A percentile compares a stretch with the other conserved stretches of the same genome.
phyloP scores from a whole-genome alignment of 2,797 vertebrate genomes.

The Enteromius thamalakanensis region DNA sequence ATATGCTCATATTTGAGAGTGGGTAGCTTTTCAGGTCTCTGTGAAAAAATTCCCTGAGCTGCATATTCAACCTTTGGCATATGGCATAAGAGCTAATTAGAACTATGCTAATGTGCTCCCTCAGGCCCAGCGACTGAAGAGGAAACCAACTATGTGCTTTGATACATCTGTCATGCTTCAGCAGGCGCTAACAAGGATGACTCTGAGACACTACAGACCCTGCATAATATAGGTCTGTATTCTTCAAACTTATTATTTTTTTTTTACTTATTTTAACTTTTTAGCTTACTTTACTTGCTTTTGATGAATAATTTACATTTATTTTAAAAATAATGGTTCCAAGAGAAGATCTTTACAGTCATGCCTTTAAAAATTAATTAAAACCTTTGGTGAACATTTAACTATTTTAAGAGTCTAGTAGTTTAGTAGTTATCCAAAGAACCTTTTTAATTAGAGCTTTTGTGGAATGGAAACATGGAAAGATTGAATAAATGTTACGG shows the following conservation, averaged over 20 bases:
- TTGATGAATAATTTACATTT: neutral
- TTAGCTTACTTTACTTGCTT: neutral
- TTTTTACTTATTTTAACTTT: neutral
- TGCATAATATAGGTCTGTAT: conserved; percentile 30
- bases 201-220: conserved; percentile 32
- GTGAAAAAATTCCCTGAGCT: conserved; percentile 44
- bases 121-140: conserved; percentile 49
- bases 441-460: neutral
- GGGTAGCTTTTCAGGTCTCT: conserved; percentile 48
- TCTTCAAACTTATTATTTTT: neutral
- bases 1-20: conserved; percentile 16
- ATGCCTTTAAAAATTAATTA: neutral
- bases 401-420: no score
- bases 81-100: conserved; percentile 54
- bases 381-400: no score
- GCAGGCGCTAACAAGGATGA: conserved; percentile 49
- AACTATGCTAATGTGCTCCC: conserved; percentile 56
- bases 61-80: conserved; percentile 56
- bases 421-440: neutral
- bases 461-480: neutral
- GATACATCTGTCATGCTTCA: conserved; percentile 50
- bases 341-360: neutral
- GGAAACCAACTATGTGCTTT: conserved; percentile 52
- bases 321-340: neutral
- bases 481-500: neutral